A percentile compares a stretch with the other conserved stretches of the same genome.
These are phyloP conservation scores for Alligator mississippiensis DNA, from an alignment of 2,113 vertebrate genomes.

Conservation along the genomic window DNA sequence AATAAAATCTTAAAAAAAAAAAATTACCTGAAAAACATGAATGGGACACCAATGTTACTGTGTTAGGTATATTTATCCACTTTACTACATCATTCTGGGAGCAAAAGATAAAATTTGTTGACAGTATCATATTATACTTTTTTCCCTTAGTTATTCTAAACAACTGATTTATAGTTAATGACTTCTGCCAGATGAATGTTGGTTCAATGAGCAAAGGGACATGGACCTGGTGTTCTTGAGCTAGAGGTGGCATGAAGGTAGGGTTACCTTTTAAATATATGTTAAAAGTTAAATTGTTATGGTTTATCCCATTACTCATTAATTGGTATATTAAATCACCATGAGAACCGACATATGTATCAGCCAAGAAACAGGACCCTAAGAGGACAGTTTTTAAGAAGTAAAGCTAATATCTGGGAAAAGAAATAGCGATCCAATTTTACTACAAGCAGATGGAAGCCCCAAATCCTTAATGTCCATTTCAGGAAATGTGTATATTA, in stretches of 20 bases:
- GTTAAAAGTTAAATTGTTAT: neutral
- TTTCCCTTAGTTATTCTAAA: neutral
- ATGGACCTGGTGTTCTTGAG: neutral
- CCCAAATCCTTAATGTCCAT: neutral
- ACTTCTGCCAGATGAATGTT: neutral
- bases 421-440: neutral
- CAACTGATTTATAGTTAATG: neutral
- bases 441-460: neutral
- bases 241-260: neutral
- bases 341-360: accelerated
- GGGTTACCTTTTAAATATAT: neutral
- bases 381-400: accelerated
- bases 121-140: accelerated
- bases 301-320: neutral
- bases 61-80: neutral
- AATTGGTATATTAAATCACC: neutral
- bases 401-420: neutral
- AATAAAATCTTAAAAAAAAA: neutral
- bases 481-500: neutral
- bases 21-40: neutral
- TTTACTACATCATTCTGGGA: accelerated
- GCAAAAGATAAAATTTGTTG: accelerated
- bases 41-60: neutral
- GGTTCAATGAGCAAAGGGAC: neutral
- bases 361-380: neutral